A percentile compares a stretch with the other conserved stretches of the same genome.
These are phyloP conservation scores for Antechinus flavipes DNA, from an alignment of 2,113 vertebrate species.

Conservation along the genomic window DNA sequence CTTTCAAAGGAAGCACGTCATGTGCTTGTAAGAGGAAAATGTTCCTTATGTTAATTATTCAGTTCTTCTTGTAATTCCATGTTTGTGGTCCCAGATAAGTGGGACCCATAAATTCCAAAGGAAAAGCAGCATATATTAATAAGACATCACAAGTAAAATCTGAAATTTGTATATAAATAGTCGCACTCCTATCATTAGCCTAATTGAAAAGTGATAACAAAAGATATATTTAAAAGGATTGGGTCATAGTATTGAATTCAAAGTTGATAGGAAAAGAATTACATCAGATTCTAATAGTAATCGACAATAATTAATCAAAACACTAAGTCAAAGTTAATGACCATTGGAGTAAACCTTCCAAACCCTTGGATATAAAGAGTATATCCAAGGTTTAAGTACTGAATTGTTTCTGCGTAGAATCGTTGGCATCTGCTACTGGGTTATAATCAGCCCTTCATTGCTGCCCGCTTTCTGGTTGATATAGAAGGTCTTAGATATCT, in stretches of 20 bases:
- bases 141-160: not conserved
- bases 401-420: not conserved
- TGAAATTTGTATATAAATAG: not conserved
- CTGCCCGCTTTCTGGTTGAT: not conserved
- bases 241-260: not conserved
- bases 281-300: constrained; percentile 45
- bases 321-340: constrained; percentile 50
- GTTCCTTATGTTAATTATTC: not conserved
- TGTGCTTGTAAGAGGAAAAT: constrained; percentile 8
- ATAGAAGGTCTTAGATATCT: not conserved
- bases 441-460: not conserved
- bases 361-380: not conserved
- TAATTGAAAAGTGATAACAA: constrained; percentile 39
- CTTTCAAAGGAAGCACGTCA: not conserved
- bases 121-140: not conserved
- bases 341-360: not conserved
- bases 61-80: constrained; percentile 33
- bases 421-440: not conserved
- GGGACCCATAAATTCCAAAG: not conserved
- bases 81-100: not conserved
- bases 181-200: constrained; percentile 16
- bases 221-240: not conserved
- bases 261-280: not conserved
- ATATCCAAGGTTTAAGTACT: not conserved
- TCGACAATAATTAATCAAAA: constrained; percentile 24